Evolutionary conservation across 2,797 vertebrate species (phyloP).

Genomic region (Sparus aurata): DNA sequence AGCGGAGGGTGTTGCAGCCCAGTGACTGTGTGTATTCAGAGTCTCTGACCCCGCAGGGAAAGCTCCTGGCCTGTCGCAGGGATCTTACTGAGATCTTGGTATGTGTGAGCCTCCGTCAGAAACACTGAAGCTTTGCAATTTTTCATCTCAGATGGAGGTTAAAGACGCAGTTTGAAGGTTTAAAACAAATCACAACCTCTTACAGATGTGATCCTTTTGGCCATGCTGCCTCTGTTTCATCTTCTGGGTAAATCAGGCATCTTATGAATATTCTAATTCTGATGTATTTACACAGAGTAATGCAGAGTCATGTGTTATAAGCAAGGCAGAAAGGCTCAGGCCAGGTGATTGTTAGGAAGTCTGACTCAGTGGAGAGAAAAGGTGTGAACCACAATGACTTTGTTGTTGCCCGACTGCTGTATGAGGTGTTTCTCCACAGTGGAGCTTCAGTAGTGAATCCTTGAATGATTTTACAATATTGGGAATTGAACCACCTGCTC

Average conservation of each 20-base stretch:
- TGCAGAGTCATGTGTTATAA: slow-evolving; percentile 21
- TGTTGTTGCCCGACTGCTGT: slow-evolving; percentile 16
- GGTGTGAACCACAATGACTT: slow-evolving; percentile 28
- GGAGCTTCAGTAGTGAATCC: slow-evolving; percentile 2
- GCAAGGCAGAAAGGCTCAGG: slow-evolving; percentile 5
- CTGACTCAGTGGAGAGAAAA: slow-evolving; percentile 40
- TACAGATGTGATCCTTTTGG: slow-evolving; percentile 6
- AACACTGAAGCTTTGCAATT: neutral
- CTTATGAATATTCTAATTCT: slow-evolving; percentile 9
- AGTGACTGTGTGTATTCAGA: slow-evolving; percentile 93
- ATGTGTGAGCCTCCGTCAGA: slow-evolving; percentile 53
- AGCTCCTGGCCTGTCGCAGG: slow-evolving; percentile 92
- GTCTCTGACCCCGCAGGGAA: slow-evolving; percentile 90
- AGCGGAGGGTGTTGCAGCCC: slow-evolving; percentile 91
- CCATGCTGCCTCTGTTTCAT: neutral
- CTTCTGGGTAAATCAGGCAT: slow-evolving; percentile 19
- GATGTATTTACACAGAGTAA: slow-evolving; percentile 24
- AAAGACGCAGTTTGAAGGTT: slow-evolving; percentile 11
- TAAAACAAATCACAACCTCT: slow-evolving; percentile 5
- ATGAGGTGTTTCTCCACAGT: slow-evolving; percentile 28
- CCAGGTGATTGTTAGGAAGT: slow-evolving; percentile 35
- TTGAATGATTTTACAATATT: neutral
- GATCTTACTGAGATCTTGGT: slow-evolving; percentile 94
- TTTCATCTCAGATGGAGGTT: neutral
- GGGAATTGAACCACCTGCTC: neutral